Evolutionary conservation across 2,797 vertebrate species (phyloP).

Genomic region (Nannoperca australis): DNA sequence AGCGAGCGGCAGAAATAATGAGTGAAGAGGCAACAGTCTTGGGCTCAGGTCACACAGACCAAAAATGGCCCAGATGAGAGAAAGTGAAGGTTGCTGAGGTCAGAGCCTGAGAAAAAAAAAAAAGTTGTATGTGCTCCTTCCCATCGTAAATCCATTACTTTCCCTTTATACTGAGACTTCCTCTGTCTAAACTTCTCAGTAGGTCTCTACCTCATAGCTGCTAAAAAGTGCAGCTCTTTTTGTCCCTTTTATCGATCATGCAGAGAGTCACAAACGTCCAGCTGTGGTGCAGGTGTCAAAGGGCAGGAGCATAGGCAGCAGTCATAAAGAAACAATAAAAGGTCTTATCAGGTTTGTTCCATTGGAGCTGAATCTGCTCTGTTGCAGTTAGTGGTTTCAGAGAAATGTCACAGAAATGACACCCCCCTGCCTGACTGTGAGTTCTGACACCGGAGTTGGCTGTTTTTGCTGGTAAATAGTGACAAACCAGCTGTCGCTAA

Average conservation of each 20-base stretch:
- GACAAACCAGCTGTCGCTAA: not conserved
- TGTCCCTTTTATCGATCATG: conserved; percentile 47
- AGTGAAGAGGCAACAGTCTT: conserved; percentile 15
- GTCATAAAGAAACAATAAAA: conserved; percentile 42
- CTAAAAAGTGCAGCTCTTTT: conserved; percentile 44
- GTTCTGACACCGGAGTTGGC: not conserved
- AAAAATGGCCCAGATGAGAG: conserved; percentile 39
- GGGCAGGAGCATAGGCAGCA: conserved; percentile 16
- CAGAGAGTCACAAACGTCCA: conserved; percentile 44
- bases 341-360: not conserved
- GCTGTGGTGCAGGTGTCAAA: conserved; percentile 37
- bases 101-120: conserved; percentile 14
- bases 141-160: conserved; percentile 40
- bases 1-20: conserved; percentile 31
- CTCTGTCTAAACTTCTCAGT: conserved; percentile 33
- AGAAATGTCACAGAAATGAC: conserved; percentile 26
- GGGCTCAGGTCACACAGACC: conserved; percentile 34
- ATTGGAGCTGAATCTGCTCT: not conserved
- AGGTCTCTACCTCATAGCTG: conserved; percentile 14
- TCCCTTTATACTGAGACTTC: conserved; percentile 43
- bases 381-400: conserved; percentile 19
- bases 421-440: not conserved
- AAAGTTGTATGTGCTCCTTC: conserved; percentile 19
- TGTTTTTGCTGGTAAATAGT: not conserved
- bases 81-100: conserved; percentile 30